phyloP scores from a whole-genome alignment of 1,140 invertebrate species.

The Drosophila repletoides region DNA sequence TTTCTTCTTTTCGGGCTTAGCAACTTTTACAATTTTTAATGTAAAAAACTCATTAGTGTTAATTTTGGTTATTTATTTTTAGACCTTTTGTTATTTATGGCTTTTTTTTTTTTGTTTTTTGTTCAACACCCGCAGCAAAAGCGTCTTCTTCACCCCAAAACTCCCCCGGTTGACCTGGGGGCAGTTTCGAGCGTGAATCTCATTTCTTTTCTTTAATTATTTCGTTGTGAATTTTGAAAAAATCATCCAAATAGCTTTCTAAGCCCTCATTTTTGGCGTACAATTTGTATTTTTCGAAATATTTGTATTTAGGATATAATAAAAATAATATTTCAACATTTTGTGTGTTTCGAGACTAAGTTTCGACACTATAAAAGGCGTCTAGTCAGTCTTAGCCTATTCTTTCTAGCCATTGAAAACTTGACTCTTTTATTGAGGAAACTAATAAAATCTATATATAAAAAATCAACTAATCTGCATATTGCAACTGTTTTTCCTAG shows the following conservation, averaged over 20 bases:
- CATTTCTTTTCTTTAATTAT: background rate
- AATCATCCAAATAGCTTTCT: background rate
- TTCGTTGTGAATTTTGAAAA: background rate
- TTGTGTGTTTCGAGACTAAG: too few relatives aligned
- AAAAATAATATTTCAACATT: too few relatives aligned
- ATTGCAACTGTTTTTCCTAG: too few relatives aligned
- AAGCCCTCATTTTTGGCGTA: background rate
- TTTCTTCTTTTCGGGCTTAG: background rate
- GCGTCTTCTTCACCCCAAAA: background rate
- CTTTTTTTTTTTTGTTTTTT: background rate
- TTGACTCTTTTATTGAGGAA: too few relatives aligned
- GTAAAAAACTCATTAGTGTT: slow-evolving; percentile 61
- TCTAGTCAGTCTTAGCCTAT: too few relatives aligned
- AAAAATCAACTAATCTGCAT: too few relatives aligned
- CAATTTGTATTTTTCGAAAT: background rate
- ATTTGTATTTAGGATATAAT: too few relatives aligned
- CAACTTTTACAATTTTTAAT: slow-evolving; percentile 30
- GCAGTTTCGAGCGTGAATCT: slow-evolving; percentile 3
- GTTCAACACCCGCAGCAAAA: slow-evolving; percentile 24
- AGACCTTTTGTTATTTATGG: slow-evolving; percentile 50
- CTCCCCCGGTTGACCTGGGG: background rate
- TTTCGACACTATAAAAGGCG: too few relatives aligned
- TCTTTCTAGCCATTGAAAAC: too few relatives aligned
- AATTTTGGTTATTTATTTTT: slow-evolving; percentile 41
- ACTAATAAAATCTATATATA: too few relatives aligned